Base-by-base conservation (phyloP, 1,140 invertebrate genomes). In the Gonatopus flavifemur region DNA sequence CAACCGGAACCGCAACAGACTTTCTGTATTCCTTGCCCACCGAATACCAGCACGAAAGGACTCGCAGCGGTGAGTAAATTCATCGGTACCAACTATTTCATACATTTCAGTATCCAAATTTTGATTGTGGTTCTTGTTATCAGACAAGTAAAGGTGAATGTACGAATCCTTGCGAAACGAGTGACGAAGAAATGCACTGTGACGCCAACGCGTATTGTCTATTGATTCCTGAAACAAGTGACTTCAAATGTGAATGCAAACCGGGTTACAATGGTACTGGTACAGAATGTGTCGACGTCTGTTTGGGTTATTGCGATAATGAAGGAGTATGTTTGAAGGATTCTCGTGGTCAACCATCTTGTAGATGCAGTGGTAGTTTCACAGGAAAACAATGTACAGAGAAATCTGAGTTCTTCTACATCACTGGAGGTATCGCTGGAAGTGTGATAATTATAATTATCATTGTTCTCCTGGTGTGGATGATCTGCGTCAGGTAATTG, bases 341-440 rank as follows among this genome's bases (percentile, higher is more conserved):
- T 66, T 80, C 83, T 0, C 79, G 88, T 49, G 89, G 90, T 1
- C 85, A 89, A 65, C 92, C 93, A 0, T 88, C 88, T 0, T 96
- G 93, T 67, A 82, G 90, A 50, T 96, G 93, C 68, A 85, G 89
- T 5, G 91, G 93, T 1, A 94, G 92, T 41, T 96, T 94, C 77
- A 94, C 91, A 10, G 93, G 93, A n/a, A 87, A 89, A 55, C 87
- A 89, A 49, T 96, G 92, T 65, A 83, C 88, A 3, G 90, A 93
- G 60, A 95, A 95, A 70, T 94, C 91, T 1, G 91, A 95, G 65
- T 96, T 96, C 72, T 92, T 93, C 3, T 96, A 96, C 72, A 94
- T 96, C 50, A 93, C 92, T 16, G 91, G 92, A 9, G 93, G 94
- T 13, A 94, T 96, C 52, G 91, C 93, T 19, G 91, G 90, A 13